Conservation (phyloP, 2,113 vertebrate genomes). For the Pavo muticus region DNA sequence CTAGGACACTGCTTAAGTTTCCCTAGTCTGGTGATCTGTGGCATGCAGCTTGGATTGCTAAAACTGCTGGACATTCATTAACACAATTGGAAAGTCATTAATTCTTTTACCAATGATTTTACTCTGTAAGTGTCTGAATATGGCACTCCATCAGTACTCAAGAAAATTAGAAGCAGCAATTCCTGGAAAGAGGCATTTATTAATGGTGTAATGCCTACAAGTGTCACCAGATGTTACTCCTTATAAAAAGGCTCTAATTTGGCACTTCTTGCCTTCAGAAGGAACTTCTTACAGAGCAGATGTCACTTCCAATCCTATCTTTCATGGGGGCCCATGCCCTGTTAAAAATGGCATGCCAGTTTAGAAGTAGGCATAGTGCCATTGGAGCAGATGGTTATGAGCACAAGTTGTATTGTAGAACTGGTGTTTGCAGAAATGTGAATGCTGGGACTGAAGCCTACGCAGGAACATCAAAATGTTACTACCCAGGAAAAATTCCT, state of each 20-base stretch:
- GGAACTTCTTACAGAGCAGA: constrained; percentile 37
- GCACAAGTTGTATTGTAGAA: neutral
- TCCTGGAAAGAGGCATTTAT: constrained; percentile 3
- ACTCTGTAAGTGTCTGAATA: neutral
- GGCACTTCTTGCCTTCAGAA: constrained; percentile 4
- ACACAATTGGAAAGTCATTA: neutral
- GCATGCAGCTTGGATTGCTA: neutral
- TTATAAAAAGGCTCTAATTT: constrained; percentile 27
- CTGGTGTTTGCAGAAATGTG: neutral
- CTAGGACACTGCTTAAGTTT: neutral
- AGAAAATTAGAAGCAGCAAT: neutral
- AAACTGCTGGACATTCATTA: neutral
- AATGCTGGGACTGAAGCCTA: neutral
- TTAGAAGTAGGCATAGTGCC: constrained; percentile 35
- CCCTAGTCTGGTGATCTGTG: neutral
- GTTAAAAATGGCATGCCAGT: neutral
- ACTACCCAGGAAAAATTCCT: neutral
- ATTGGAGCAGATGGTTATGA: constrained; percentile 58
- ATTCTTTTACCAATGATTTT: neutral
- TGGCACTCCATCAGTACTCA: neutral
- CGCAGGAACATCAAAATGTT: constrained; percentile 16
- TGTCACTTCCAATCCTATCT: constrained; percentile 34
- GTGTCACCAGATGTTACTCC: constrained; percentile 14
- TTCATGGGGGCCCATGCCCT: constrained; percentile 5
- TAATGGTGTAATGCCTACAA: neutral